Conservation (phyloP, 2,888 invertebrate species). For the Pristionchus entomophagus region DNA sequence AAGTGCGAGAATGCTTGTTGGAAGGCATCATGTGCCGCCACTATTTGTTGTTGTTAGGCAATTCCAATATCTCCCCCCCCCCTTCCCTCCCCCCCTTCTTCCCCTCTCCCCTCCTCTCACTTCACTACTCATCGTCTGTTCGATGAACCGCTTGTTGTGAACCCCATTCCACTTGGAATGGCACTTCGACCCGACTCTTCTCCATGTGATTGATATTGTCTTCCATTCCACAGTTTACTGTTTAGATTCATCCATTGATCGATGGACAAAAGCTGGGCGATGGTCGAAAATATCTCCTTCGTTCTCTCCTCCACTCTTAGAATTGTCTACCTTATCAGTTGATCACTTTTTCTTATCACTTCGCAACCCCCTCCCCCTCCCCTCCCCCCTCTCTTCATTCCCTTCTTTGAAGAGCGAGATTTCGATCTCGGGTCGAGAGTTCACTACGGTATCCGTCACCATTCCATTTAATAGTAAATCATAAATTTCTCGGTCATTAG, state of each 20-base stretch:
- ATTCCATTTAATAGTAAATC: neutral
- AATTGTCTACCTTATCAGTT: neutral
- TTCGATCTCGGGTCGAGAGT: neutral
- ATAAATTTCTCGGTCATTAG: neutral
- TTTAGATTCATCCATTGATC: conserved; percentile 15
- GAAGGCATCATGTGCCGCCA: neutral
- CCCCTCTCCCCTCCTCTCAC: neutral
- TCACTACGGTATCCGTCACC: neutral
- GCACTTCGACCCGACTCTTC: no score
- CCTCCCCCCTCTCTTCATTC: neutral
- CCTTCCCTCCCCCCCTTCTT: neutral
- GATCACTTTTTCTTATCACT: conserved; percentile 18
- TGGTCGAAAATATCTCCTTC: neutral
- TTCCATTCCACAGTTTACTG: neutral
- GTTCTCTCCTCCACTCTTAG: neutral
- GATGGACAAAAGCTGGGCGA: neutral
- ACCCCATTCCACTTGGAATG: neutral
- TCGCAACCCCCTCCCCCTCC: conserved; percentile 11
- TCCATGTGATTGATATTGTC: neutral
- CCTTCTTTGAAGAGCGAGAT: conserved; percentile 1
- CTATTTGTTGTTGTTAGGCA: conserved; percentile 7
- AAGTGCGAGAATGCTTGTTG: conserved; percentile 27
- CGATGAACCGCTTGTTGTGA: neutral
- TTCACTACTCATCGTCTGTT: neutral
- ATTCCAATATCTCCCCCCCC: neutral